Base-by-base conservation (phyloP, 2,113 vertebrate genomes). In the Cricetomys ansorgei region DNA sequence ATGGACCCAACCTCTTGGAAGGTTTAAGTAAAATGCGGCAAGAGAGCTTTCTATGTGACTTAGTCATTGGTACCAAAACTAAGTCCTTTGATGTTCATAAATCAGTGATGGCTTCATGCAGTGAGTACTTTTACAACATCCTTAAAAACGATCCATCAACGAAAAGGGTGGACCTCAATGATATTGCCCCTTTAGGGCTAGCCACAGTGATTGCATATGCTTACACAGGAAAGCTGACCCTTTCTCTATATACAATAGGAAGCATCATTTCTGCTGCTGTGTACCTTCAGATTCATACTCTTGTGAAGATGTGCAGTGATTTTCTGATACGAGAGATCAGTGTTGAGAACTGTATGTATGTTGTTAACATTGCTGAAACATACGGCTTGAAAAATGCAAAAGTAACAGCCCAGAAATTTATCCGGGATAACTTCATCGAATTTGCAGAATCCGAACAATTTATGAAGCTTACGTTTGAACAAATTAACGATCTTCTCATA, bases 391-490 rank as follows among this genome's bases (percentile, higher is more conserved):
- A 99, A 98, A 99, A 98, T 57, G 99, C 99, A 53, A 99, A 99
- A 95, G 98, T 99, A 86, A 99, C 99, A 0, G 98, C 99, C 0
- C 99, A 99, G 97, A 99, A 99, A 98, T 99, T 99, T 97, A 99
- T 99, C 98, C 98, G 99, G 94, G 99, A 99, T 97, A 99, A 99
- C 98, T 99, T 99, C 98, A 99, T 99, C 0, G 99, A 99, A 97
- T 99, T 99, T 98, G 99, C 99, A 70, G 99, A 99, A 98, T 99
- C 99, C 27, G 99, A 99, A 96, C 99, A 99, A 97, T 99, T 99
- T 98, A 98, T 99, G 98, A 99, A 99, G 98, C 99, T 99, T 94
- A 99, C 99, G 29, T 99, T 99, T 95, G 99, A 99, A 98, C 99
- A 99, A 98, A 99, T 99, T 89, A 99, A 99, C n/a, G 99, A 99